Base-by-base conservation (phyloP, 2,113 vertebrate genomes). In the Butastur rufipennis region DNA sequence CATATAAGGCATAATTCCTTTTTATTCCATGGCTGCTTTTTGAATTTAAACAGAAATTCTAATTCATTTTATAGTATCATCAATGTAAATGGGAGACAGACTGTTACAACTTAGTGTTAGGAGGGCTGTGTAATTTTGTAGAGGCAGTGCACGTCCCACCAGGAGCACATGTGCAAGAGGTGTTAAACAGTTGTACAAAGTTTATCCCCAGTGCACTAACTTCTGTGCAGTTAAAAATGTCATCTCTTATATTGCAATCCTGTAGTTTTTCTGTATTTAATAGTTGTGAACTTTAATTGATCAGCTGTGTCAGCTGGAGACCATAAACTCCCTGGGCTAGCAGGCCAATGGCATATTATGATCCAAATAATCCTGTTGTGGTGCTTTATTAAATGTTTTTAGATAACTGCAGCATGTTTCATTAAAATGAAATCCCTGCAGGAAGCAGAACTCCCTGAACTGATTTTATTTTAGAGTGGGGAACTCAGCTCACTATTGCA, bases 331-430 rank as follows among this genome's bases (percentile, higher is more conserved):
- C 71, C 74, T 1, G 8, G 59, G 82, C 88, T 62, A 45, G 73
- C 56, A 70, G 66, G 70, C 86, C 86, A 50, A 9, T 73, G 22
- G 65, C 66, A 6, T 34, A 52, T 93, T 88, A 67, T 61, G 83
- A 93, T 73, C 80, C 94, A 43, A 43, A 53, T 92, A 92, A 92
- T 95, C 77, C 72, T 93, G 68, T 90, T 75, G 89, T 74, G 86
- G 61, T 74, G 86, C 77, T 94, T 93, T 95, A 86, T 91, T 81
- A 78, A 93, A 88, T 89, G 83, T 67, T 88, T 88, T 65, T 66
- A 56, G 92, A 34, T 74, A 84, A 87, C 81, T 65, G 81, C 83
- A 75, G 82, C 31, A 4, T 20, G 77, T 86, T 95, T 81, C 92
- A 86, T 93, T 93, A 63, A 75, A 81, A 59, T 1, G 13, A 88